phyloP scores from a whole-genome alignment of 2,888 invertebrate genomes.

The Epiblema foenella region DNA sequence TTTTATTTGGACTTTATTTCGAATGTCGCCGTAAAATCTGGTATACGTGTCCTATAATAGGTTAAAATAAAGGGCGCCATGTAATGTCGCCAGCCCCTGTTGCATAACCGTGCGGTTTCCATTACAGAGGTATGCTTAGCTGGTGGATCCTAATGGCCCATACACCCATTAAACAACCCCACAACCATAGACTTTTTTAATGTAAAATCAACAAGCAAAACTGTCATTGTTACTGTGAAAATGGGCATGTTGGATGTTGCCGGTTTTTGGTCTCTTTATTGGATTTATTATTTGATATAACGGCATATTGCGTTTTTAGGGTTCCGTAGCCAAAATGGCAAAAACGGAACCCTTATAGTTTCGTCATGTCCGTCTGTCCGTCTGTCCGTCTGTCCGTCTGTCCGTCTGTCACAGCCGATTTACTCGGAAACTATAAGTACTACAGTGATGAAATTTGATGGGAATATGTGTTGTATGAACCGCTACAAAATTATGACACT shows the following conservation, averaged over 20 bases:
- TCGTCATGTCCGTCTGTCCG: no score
- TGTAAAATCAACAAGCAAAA: slow-evolving; percentile 74
- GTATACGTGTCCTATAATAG: slow-evolving; percentile 45
- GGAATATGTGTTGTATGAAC: no score
- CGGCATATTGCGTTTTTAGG: slow-evolving; percentile 53
- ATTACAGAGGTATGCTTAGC: slow-evolving; percentile 76
- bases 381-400: no score
- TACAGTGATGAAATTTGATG: no score
- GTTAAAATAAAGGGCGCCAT: slow-evolving; percentile 56
- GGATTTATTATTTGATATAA: slow-evolving; percentile 70
- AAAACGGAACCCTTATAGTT: no score
- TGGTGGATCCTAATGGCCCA: slow-evolving; percentile 72
- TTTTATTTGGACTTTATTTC: slow-evolving; percentile 43
- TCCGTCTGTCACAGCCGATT: no score
- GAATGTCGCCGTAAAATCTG: slow-evolving; percentile 42
- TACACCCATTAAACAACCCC: slow-evolving; percentile 74
- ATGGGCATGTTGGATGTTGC: slow-evolving; percentile 64
- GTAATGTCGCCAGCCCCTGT: slow-evolving; percentile 57
- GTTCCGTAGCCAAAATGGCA: slow-evolving; percentile 41
- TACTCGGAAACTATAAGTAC: no score
- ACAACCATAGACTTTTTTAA: slow-evolving; percentile 55
- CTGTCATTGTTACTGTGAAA: slow-evolving; percentile 71
- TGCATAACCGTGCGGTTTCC: slow-evolving; percentile 74
- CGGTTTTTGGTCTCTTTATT: slow-evolving; percentile 71
- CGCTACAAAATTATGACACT: no score